A percentile compares a stretch with the other conserved stretches of the same genome.
Evolutionary conservation across 2,113 vertebrate species (phyloP).

Genomic region (Vulpes vulpes): DNA sequence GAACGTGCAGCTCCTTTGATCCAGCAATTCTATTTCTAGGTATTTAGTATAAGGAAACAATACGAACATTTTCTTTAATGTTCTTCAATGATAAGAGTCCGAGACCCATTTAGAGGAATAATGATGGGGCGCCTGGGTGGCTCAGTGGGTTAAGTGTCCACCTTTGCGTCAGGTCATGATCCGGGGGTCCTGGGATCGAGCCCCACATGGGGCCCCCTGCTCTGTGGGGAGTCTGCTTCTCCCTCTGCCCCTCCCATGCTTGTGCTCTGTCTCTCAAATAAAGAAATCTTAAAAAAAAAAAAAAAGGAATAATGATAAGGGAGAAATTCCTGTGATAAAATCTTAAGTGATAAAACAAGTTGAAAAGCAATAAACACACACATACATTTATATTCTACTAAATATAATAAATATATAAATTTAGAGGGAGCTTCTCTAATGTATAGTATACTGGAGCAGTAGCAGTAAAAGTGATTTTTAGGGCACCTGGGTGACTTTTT

Average conservation of each 20-base stretch:
- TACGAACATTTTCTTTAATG: no score
- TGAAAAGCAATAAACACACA: background rate
- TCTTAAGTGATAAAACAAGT: background rate
- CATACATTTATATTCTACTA: background rate
- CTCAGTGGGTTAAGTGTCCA: no score
- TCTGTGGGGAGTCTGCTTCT: no score
- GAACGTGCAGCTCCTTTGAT: background rate
- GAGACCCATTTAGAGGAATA: background rate
- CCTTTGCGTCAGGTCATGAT: no score
- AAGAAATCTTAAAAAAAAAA: no score
- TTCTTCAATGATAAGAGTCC: background rate
- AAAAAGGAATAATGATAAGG: background rate
- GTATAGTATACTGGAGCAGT: background rate
- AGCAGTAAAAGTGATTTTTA: background rate
- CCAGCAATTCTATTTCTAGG: background rate
- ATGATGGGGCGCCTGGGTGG: no score
- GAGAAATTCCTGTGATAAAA: background rate
- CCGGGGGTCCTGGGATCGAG: no score
- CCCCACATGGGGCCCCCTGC: no score
- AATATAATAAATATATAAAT: background rate
- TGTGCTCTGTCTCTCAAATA: no score
- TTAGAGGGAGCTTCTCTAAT: background rate
- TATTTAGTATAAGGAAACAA: background rate
- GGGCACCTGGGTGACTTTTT: background rate
- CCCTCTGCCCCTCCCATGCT: no score